Percentiles rank a stretch among this genome's conserved stretches.
phyloP scores from a whole-genome alignment of 1,140 invertebrate species.

The Bombus cullumanus region DNA sequence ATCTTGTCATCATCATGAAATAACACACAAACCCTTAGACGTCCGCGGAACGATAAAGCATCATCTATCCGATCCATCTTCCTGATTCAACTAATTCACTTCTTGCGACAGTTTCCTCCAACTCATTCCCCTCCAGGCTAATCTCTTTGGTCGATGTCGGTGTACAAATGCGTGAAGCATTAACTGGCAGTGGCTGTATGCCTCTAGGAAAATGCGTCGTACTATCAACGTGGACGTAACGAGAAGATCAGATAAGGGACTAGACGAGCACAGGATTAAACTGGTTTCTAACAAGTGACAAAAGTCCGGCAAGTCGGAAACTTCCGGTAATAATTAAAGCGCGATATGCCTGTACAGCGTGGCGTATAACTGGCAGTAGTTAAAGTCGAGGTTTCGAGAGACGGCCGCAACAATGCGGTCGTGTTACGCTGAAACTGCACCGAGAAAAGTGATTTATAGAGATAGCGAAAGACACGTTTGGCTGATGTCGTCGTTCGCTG shows the following conservation, averaged over 20 bases:
- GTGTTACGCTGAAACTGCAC: neutral
- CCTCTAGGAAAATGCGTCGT: neutral
- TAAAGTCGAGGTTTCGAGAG: constrained; percentile 22
- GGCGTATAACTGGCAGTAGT: constrained; percentile 55
- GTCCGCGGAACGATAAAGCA: neutral
- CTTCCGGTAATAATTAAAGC: constrained; percentile 70
- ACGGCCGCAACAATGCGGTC: constrained; percentile 18
- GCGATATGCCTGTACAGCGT: constrained; percentile 29
- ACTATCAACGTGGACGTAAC: constrained; percentile 2
- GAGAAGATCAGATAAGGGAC: constrained; percentile 38
- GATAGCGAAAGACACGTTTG: neutral
- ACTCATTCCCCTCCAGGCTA: neutral
- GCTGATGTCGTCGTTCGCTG: neutral
- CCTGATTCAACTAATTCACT: neutral
- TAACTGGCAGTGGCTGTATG: too few relatives aligned
- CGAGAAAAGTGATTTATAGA: constrained; percentile 25
- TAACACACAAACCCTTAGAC: neutral
- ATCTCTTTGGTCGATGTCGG: neutral
- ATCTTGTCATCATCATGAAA: neutral
- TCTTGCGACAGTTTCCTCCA: neutral
- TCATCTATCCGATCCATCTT: neutral
- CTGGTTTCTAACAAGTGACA: constrained; percentile 33
- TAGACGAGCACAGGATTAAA: constrained; percentile 28
- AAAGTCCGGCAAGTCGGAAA: constrained; percentile 57
- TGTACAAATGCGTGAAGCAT: neutral